Percentiles rank a stretch among this genome's conserved stretches.
Conservation (phyloP, 2,113 vertebrate genomes). For the Coptodon rendalli region DNA sequence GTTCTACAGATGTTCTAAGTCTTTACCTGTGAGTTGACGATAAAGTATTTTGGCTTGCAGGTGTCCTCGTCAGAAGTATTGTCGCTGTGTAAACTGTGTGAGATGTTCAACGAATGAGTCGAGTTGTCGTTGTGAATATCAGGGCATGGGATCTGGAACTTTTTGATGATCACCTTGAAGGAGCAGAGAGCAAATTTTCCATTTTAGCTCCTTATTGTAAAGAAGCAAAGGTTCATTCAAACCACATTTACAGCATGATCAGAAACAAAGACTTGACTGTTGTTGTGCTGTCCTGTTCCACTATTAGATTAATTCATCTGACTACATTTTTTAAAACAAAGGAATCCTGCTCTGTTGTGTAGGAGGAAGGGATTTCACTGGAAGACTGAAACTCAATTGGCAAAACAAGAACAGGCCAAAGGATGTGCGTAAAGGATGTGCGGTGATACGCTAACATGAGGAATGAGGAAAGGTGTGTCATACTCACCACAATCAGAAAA, state of each 20-base stretch:
- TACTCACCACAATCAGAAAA: constrained; percentile 95
- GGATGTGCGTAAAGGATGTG: background rate
- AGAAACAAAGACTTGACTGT: background rate
- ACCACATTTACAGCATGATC: background rate
- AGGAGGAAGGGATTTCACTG: background rate
- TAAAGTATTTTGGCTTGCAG: constrained; percentile 88
- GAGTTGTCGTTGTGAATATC: constrained; percentile 62
- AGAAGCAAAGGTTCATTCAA: background rate
- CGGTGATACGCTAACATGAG: background rate
- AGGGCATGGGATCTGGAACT: constrained; percentile 87
- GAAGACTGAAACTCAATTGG: background rate
- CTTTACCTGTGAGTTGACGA: constrained; percentile 89
- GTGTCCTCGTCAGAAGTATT: constrained; percentile 60
- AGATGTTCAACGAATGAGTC: constrained; percentile 70
- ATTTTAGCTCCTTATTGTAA: background rate
- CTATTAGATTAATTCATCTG: background rate
- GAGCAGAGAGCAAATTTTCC: background rate
- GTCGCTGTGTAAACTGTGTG: constrained; percentile 5
- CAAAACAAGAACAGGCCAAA: background rate
- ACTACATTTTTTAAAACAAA: background rate
- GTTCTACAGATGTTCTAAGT: background rate
- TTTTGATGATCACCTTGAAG: constrained; percentile 92
- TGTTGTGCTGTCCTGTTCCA: background rate
- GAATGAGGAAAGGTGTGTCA: background rate
- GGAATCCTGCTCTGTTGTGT: background rate